Percentiles rank a stretch among this genome's conserved stretches.
phyloP scores from a whole-genome alignment of 2,113 vertebrate species.

The Pardalotus punctatus region DNA sequence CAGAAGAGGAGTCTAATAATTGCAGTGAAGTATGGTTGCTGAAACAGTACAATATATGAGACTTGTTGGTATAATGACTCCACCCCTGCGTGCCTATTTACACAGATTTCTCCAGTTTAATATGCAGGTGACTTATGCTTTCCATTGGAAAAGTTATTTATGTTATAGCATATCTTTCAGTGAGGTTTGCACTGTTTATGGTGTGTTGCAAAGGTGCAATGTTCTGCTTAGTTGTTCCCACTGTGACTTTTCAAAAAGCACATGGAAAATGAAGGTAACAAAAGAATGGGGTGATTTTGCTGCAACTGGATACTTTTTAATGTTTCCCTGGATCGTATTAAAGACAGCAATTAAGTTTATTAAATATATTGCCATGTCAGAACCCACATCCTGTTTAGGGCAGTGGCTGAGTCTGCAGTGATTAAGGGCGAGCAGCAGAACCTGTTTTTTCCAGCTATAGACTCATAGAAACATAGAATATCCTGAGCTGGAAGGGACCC shows the following conservation, averaged over 20 bases:
- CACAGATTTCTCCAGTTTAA: background rate
- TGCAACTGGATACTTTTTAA: conserved; percentile 19
- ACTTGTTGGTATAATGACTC: background rate
- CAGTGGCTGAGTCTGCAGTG: background rate
- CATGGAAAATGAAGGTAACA: background rate
- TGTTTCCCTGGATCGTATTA: conserved; percentile 27
- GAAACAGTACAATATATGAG: conserved; percentile 4
- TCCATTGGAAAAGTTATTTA: background rate
- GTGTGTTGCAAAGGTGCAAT: background rate
- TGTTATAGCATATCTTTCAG: background rate
- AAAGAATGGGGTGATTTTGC: conserved; percentile 14
- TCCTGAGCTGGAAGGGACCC: background rate
- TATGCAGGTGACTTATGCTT: background rate
- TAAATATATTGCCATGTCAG: conserved; percentile 27
- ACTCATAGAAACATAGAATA: background rate
- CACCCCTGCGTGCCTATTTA: background rate
- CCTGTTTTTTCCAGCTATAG: background rate
- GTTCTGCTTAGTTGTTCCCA: background rate
- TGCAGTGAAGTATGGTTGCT: conserved; percentile 30
- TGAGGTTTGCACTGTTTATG: background rate
- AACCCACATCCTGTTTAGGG: conserved; percentile 5
- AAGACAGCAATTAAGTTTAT: conserved; percentile 43
- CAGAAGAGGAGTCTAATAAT: conserved; percentile 50
- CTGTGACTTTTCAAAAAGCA: conserved; percentile 5
- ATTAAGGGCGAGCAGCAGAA: background rate